Evolutionary conservation across 1,140 invertebrate genomes (phyloP), one percentile per base, ranked within the genome.

Genomic region (Bradysia coprophila): DNA sequence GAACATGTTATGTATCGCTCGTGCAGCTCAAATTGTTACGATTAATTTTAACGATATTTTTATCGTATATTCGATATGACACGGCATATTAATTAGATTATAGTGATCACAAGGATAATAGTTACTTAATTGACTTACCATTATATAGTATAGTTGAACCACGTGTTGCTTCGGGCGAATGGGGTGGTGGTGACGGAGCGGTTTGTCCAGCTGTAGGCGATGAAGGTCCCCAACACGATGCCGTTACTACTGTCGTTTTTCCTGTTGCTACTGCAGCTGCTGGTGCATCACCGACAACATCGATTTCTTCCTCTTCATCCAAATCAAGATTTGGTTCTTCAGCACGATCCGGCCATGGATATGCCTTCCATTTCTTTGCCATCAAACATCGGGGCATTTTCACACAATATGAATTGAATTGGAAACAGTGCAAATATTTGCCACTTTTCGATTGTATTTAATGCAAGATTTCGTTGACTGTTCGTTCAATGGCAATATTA

Each of bases 321-420:
- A 38, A 31, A 36, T 36, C 49, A 46, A 38, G 47, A 16, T 52
- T 45, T 13, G 40, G 52, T 41, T 71, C 67, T 47, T 76, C 74
- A 45, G 66, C 65, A 49, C 77, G 69, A 57, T 78, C 75, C 53
- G 74, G 72, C 76, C 79, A 79, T 49, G 79, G 76, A 65, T 81
- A 81, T 51, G 73, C 77, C 72, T 86, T 87, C 81, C 82, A 86
- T 69, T 88, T 87, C 64, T 87, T 86, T 51, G 83, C 83, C 81
- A 88, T 87, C 54, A 85, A 72, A 68, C 80, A 85, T 57, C 81
- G 79, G 63, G 81, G 81, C 81, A 85, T 85, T 56, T 61, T 40
- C 40, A 9, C 20, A 5, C 6, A 38, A 38, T 20, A 20, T 18
- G 18, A 38, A 18, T 19, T 19, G 10, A 20, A 28, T n/a, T 31